Conservation (phyloP, 92 coral and sea anemone genomes). For the Parazoanthus darwini region DNA sequence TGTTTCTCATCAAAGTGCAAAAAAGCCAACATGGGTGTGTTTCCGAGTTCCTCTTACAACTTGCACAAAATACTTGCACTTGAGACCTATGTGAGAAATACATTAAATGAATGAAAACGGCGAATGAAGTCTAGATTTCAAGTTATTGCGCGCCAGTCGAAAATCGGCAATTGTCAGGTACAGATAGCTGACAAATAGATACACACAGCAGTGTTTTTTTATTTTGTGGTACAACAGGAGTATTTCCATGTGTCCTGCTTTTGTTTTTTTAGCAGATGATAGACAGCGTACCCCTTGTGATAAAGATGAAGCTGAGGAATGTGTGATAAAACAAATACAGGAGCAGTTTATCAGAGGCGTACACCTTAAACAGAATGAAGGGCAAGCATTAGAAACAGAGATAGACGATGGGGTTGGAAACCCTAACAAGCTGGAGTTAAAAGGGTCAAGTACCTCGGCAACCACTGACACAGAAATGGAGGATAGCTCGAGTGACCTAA, state of each 20-base stretch:
- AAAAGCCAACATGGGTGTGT: too few species aligned
- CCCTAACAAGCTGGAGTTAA: neutral
- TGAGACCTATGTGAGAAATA: too few species aligned
- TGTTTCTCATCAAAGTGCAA: too few species aligned
- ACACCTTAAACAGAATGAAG: neutral
- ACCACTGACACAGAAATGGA: neutral
- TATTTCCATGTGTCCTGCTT: neutral
- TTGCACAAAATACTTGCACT: too few species aligned
- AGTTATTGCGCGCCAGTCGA: too few species aligned
- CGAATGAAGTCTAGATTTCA: too few species aligned
- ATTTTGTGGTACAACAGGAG: neutral
- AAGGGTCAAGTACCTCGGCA: neutral
- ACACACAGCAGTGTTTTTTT: too few species aligned
- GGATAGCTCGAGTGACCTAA: neutral
- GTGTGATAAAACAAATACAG: slow-evolving; percentile 32
- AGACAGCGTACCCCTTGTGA: neutral
- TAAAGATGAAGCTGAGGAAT: slow-evolving; percentile 14
- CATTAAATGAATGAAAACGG: too few species aligned
- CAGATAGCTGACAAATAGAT: too few species aligned
- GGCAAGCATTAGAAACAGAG: neutral
- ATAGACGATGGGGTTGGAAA: neutral
- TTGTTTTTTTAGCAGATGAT: neutral
- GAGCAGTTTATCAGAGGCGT: slow-evolving; percentile 22
- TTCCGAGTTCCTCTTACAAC: too few species aligned
- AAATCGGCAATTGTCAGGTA: too few species aligned